Conservation (phyloP, 2,113 vertebrate genomes). For the Brienomyrus brachyistius region DNA sequence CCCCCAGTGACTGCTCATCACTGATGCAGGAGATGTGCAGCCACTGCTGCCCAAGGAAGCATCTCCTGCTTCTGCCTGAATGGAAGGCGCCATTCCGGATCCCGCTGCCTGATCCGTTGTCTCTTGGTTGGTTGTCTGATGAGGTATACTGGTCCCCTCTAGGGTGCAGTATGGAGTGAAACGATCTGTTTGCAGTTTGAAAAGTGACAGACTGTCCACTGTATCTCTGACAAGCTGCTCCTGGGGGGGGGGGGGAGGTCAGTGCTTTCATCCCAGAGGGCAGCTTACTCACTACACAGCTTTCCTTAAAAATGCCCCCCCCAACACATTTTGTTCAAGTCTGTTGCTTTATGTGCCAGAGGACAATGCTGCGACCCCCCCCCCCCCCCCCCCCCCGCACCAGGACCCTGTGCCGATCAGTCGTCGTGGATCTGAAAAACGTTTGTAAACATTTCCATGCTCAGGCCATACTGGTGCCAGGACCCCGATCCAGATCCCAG, state of each 20-base stretch:
- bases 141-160: constrained; percentile 44
- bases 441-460: background rate
- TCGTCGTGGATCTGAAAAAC: constrained; percentile 14
- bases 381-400: background rate
- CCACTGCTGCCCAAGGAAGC: background rate
- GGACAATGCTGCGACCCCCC: background rate
- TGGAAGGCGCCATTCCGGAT: background rate
- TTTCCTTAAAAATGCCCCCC: constrained; percentile 39
- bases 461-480: background rate
- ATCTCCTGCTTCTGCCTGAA: background rate
- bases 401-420: background rate
- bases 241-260: constrained; percentile 29
- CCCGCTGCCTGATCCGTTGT: background rate
- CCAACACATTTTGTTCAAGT: background rate
- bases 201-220: constrained; percentile 54
- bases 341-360: background rate
- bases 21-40: background rate
- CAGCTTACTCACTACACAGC: constrained; percentile 35
- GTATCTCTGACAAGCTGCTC: constrained; percentile 60
- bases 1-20: constrained; percentile 21
- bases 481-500: constrained; percentile 2
- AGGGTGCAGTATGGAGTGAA: constrained; percentile 53
- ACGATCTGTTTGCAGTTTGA: constrained; percentile 64
- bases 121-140: background rate
- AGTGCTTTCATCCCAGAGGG: constrained; percentile 52